phyloP scores from a whole-genome alignment of 2,888 invertebrate genomes.

The Drosophila nigricruria region DNA sequence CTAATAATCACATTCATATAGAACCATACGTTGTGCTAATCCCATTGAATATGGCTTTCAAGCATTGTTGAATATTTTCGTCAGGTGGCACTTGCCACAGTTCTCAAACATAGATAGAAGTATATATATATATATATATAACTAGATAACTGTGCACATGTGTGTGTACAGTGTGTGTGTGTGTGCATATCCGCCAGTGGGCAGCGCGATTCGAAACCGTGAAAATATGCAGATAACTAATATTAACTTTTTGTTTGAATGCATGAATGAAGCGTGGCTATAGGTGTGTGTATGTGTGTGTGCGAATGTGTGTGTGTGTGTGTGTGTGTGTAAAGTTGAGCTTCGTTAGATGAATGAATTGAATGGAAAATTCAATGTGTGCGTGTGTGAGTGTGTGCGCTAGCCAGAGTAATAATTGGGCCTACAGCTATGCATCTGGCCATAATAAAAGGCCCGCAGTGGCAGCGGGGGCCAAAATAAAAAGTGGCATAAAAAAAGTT shows the following conservation, averaged over 20 bases:
- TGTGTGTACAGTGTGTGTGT: slow-evolving; percentile 11
- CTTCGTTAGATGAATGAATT: slow-evolving; percentile 47
- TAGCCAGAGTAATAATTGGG: slow-evolving; percentile 41
- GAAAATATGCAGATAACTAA: slow-evolving; percentile 79
- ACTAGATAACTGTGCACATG: not conserved
- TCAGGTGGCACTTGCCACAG: slow-evolving; percentile 60
- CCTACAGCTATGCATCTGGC: slow-evolving; percentile 15
- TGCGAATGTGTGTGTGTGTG: slow-evolving; percentile 12
- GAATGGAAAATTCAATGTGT: slow-evolving; percentile 31
- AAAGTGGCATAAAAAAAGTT: slow-evolving; percentile 18
- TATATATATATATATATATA: not conserved
- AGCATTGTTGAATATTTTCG: slow-evolving; percentile 61
- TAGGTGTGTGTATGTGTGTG: slow-evolving; percentile 6
- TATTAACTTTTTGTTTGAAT: slow-evolving; percentile 75
- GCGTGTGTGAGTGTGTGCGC: slow-evolving; percentile 1
- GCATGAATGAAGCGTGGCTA: slow-evolving; percentile 71
- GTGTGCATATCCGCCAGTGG: slow-evolving; percentile 69
- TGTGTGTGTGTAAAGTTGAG: slow-evolving; percentile 26
- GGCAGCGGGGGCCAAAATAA: slow-evolving; percentile 16
- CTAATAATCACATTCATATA: slow-evolving; percentile 6
- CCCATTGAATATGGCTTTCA: slow-evolving; percentile 23
- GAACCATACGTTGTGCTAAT: slow-evolving; percentile 24
- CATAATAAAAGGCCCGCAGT: slow-evolving; percentile 41
- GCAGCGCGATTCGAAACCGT: slow-evolving; percentile 72
- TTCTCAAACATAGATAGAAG: slow-evolving; percentile 39